A percentile compares a stretch with the other conserved stretches of the same genome.
phyloP scores from a whole-genome alignment of 2,888 invertebrate species.

The Amorpha juglandis region DNA sequence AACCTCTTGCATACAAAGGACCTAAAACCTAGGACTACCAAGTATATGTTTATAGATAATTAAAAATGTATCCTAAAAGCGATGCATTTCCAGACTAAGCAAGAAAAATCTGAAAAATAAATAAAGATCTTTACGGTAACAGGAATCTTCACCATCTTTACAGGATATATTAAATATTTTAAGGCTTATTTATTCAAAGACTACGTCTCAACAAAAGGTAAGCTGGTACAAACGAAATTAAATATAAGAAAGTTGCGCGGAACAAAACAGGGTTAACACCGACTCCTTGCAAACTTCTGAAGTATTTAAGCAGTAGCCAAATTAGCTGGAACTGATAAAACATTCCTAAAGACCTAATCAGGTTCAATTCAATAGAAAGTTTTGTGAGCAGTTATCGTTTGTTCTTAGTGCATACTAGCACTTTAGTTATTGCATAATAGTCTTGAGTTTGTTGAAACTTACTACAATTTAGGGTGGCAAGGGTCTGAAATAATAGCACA shows the following conservation, averaged over 20 bases:
- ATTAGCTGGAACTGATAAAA: neutral
- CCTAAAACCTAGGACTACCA: no score
- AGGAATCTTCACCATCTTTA: neutral
- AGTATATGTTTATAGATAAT: no score
- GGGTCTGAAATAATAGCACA: no score
- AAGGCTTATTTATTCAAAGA: slow-evolving; percentile 27
- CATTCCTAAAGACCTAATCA: neutral
- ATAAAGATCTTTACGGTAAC: neutral
- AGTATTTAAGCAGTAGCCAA: neutral
- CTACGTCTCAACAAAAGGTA: slow-evolving; percentile 33
- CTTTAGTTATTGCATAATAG: no score
- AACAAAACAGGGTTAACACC: slow-evolving; percentile 24
- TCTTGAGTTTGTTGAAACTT: no score
- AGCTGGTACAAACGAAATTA: slow-evolving; percentile 37
- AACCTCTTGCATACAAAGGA: no score
- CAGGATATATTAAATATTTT: neutral
- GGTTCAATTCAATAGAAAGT: neutral
- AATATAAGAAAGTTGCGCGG: slow-evolving; percentile 35
- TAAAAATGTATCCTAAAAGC: no score
- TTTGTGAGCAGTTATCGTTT: neutral
- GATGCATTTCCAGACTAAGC: no score
- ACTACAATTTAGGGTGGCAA: no score
- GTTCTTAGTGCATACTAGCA: no score
- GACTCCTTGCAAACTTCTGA: neutral
- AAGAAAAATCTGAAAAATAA: no score